phyloP scores from a whole-genome alignment of 2,888 invertebrate genomes.

The Zeuzera pyrina region DNA sequence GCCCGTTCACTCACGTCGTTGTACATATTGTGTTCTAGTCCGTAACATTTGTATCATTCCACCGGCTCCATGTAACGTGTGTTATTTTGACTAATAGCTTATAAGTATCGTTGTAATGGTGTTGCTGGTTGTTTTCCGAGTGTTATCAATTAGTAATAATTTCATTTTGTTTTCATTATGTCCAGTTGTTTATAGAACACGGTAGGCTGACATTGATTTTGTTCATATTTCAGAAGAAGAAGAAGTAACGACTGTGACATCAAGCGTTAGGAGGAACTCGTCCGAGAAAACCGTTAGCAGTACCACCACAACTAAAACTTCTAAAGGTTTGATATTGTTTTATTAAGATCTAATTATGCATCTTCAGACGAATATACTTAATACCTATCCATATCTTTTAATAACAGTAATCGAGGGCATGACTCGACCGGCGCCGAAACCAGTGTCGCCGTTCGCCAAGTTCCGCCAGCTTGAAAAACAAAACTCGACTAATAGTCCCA shows the following conservation, averaged over 20 bases:
- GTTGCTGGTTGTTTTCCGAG: conserved; percentile 57
- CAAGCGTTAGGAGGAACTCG: conserved; percentile 64
- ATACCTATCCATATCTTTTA: not conserved
- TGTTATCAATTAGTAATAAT: conserved; percentile 34
- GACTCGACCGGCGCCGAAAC: conserved; percentile 71
- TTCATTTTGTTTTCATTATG: not conserved
- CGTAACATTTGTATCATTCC: conserved; percentile 49
- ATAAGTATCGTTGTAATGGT: conserved; percentile 48
- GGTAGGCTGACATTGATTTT: not conserved
- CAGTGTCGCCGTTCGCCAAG: conserved; percentile 90
- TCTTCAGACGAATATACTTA: not conserved
- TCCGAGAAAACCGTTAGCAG: conserved; percentile 73
- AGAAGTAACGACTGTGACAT: conserved; percentile 54
- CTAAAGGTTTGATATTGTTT: conserved; percentile 57
- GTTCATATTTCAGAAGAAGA: conserved; percentile 52
- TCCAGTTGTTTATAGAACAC: not conserved
- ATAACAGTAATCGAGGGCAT: conserved; percentile 70
- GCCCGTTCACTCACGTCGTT: conserved; percentile 34
- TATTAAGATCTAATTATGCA: not conserved
- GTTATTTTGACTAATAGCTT: conserved; percentile 69
- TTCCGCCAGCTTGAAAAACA: conserved; percentile 93
- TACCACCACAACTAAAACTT: conserved; percentile 73
- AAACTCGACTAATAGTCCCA: conserved; percentile 84
- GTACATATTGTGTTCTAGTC: conserved; percentile 42
- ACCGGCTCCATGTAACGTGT: conserved; percentile 54